These are phyloP conservation scores for Muscicapa striata DNA, from an alignment of 2,797 vertebrate species.

Conservation along the genomic window DNA sequence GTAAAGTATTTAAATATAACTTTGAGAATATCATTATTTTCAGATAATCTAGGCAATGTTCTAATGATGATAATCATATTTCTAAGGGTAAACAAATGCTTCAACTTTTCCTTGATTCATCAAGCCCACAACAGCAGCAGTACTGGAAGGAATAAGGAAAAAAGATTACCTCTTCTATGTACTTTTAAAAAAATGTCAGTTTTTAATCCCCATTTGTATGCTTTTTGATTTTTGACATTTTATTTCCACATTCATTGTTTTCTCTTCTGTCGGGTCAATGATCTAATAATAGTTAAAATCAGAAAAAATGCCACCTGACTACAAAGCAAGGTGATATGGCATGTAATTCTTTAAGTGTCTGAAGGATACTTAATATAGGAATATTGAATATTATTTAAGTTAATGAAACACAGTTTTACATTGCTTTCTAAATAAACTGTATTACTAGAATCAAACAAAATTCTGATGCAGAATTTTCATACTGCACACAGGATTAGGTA, in stretches of 20 bases:
- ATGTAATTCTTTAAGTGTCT: not conserved
- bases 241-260: not conserved
- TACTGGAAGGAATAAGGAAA: not conserved
- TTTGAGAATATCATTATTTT: not conserved
- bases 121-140: not conserved
- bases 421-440: not conserved
- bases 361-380: not conserved
- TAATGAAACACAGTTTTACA: not conserved
- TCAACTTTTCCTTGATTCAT: not conserved
- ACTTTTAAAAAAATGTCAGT: not conserved
- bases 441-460: not conserved
- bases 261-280: not conserved
- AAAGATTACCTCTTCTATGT: not conserved
- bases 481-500: not conserved
- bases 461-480: not conserved
- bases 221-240: not conserved
- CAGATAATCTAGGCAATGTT: not conserved
- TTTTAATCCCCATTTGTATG: not conserved
- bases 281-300: not conserved
- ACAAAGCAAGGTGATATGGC: not conserved
- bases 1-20: not conserved
- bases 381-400: not conserved
- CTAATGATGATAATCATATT: not conserved
- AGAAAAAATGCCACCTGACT: not conserved
- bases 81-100: not conserved